Evolutionary conservation across 37 sponge, comb jelly and placozoan genomes (phyloP), one percentile per base, ranked within the genome.

Genomic region (Crambe crambe): DNA sequence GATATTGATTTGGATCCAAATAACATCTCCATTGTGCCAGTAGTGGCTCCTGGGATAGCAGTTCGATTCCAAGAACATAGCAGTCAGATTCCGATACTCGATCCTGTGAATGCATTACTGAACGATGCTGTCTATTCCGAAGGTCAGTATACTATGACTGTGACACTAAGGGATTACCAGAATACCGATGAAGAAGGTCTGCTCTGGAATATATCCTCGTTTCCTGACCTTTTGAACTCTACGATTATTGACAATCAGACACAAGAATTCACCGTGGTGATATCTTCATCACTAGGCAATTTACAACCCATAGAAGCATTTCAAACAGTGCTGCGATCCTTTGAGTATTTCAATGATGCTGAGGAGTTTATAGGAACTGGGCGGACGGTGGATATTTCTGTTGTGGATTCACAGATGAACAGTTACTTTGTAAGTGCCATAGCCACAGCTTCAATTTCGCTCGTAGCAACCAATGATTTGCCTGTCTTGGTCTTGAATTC

Each of bases 1-100:
- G 91, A 66, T 15, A 84, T 96, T 25, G 85, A 92, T 74, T 88
- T 96, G 23, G 96, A 96, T 56, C 93, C 96, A 3, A 18, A 51
- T 15, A 72, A 89, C 62, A 44, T 40, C 71, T 77, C 87, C 2
- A 22, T 15, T 15, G n/a, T n/a, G n/a, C n/a, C n/a, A n/a, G 86
- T 86, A 8, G 21, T 25, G 0, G 67, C 75, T 21, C 96, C 90
- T 22, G 75, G 81, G 42, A 84, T 59, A 43, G 26, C 27, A 18
- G 72, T 79, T 20, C 57, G 57, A 3, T 92, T 96, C 59, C 31
- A 38, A 32, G 92, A 96, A 73, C 80, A 78, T 73, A 47, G 81
- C 0, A 4, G 42, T 54, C 57, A 90, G 1, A 65, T 92, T 39
- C 76, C 90, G 23, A 70, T 96, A 23, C 82, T 93, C 10, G 87